Base-by-base conservation (phyloP, 1,140 invertebrate species). In the Eriocheir sinensis region DNA sequence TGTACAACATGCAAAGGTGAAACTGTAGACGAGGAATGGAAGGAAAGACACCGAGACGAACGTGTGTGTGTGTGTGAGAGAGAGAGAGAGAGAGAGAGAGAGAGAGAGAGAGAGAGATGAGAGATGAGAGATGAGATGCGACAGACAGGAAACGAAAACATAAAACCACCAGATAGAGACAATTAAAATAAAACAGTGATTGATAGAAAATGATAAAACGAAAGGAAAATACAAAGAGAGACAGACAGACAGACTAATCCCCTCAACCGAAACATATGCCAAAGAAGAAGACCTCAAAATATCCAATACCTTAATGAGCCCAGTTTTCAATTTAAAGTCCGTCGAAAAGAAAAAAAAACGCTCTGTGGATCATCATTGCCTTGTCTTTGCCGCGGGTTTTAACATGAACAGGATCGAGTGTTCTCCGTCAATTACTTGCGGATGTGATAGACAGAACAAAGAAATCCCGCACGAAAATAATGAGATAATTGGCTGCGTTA, bases 41-140 rank as follows among this genome's bases (percentile, higher is more conserved):
- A 27, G 30, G 27, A 32, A 30, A 53, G 27, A 36, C 0, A 17
- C 1, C 17, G 27, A 15, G 38, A 17, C 27, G 3, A 12, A 36
- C 3, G 17, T 27, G 4, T 2, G 6, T 30, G 4, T 2, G 4
- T 27, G 4, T 2, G 83, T 17, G 4, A 40, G 91, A 38, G 30
- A 40, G 91, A 27, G 60, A 38, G 72, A 80, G 30, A 38, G 91
- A 38, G 60, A 80, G 91, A 40, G 60, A 80, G 72, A 40, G 38
- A 80, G 91, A 81, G 60, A 92, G 72, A 92, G 91, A 92, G 91
- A 92, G 91, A 92, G 89, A 90, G 89, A 90, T 27, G 60, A 53
- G 60, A 34, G 60, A 0, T 34, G 90, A 60, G 32, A 38, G 48
- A 79, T 30, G 21, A 21, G 17, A 79, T 17, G 30, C 3, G 90